phyloP scores from a whole-genome alignment of 2,797 vertebrate genomes.

The Smutsia gigantea region DNA sequence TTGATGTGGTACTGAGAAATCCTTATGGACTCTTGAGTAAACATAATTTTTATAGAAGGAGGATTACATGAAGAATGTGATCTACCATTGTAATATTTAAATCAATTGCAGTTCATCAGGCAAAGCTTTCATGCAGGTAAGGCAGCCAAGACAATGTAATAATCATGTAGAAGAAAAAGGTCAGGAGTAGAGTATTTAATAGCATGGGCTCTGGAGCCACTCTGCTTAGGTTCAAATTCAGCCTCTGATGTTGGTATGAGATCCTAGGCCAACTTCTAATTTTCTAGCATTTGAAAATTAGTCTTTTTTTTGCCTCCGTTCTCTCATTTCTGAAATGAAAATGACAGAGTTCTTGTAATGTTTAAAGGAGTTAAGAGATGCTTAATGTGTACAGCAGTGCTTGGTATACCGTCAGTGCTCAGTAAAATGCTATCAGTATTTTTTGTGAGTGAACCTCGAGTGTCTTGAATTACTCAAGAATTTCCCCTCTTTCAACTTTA shows the following conservation, averaged over 20 bases:
- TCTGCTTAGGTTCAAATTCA: neutral
- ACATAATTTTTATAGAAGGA: neutral
- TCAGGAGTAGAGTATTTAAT: neutral
- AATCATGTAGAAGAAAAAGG: neutral
- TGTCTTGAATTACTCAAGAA: neutral
- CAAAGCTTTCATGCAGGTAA: neutral
- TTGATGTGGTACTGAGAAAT: neutral
- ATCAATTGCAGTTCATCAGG: neutral
- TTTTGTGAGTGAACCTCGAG: neutral
- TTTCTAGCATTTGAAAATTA: neutral
- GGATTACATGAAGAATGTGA: neutral
- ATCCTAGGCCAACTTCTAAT: neutral
- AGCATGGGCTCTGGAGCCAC: neutral
- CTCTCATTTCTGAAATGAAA: constrained; percentile 10
- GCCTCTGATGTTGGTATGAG: neutral
- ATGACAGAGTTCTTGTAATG: neutral
- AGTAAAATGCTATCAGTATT: neutral
- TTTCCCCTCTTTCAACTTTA: neutral
- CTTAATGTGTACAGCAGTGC: neutral
- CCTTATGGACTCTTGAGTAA: neutral
- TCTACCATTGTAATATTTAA: neutral
- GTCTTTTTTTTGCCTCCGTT: neutral
- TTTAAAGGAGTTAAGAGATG: neutral
- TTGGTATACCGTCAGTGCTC: neutral
- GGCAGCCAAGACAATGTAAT: neutral